A percentile compares a stretch with the other conserved stretches of the same genome.
Conservation (phyloP, 2,888 invertebrate species). For the Nymphalis c-album region DNA sequence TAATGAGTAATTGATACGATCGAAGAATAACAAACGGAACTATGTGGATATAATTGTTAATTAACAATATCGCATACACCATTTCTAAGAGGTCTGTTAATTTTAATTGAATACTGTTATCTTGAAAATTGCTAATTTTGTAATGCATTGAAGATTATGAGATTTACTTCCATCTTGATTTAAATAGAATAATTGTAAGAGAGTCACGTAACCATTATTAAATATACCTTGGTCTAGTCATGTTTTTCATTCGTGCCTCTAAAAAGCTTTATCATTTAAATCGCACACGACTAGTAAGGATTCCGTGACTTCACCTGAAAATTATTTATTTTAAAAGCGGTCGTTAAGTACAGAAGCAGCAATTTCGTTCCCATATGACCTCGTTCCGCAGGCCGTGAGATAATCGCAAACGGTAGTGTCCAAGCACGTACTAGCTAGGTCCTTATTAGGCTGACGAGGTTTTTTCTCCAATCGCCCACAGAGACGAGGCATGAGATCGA, state of each 20-base stretch:
- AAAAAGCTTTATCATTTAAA: constrained; percentile 60
- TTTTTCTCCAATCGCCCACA: constrained; percentile 50
- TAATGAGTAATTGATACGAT: constrained; percentile 51
- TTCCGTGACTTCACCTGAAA: constrained; percentile 55
- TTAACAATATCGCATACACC: constrained; percentile 20
- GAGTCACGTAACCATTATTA: constrained; percentile 35
- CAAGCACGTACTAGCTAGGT: constrained; percentile 64
- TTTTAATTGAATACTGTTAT: constrained; percentile 58
- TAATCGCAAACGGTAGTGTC: constrained; percentile 75
- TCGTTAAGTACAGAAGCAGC: constrained; percentile 62
- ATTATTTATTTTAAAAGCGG: constrained; percentile 57
- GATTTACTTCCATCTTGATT: constrained; percentile 18
- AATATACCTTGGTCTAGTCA: constrained; percentile 27
- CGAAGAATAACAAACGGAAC: constrained; percentile 44
- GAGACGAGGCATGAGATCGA: constrained; percentile 56
- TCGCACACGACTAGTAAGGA: constrained; percentile 58
- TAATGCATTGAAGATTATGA: constrained; percentile 3
- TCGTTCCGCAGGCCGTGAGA: constrained; percentile 73
- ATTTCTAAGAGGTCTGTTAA: constrained; percentile 48
- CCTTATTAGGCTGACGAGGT: constrained; percentile 72
- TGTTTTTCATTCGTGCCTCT: constrained; percentile 44
- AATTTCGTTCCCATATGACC: constrained; percentile 74
- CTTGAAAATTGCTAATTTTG: constrained; percentile 43
- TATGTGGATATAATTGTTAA: constrained; percentile 31
- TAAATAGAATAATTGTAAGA: constrained; percentile 28